Base-by-base conservation (phyloP, 53 echinoderm and acorn worm genomes). In the Luidia sarsii region DNA sequence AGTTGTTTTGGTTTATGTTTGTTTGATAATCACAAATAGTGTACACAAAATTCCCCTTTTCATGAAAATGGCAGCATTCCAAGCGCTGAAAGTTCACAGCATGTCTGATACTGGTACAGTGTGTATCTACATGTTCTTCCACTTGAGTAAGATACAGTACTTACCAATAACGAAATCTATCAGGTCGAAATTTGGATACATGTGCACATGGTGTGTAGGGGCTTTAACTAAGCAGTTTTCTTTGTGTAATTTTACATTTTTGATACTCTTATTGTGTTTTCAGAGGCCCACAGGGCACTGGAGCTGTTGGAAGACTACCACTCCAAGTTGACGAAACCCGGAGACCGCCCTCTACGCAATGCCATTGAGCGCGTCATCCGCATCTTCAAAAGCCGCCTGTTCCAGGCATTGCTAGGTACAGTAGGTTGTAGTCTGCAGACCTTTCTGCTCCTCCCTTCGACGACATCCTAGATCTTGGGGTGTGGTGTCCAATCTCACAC, bases 231-330 rank as follows among this genome's bases (percentile, higher is more conserved):
- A 7, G 14, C 46, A 45, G 14, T 9, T 45, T 45, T 45, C 14
- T 41, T 41, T 41, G 41, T 7, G 41, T 41, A 7, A 7, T 6
- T 41, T 11, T 41, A 41, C 11, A 41, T 41, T 41, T 41, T 41
- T 41, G 41, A 41, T 7, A 41, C 41, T 41, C 52, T 22, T 35
- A 6, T 52, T 81, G 21, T 30, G 69, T 60, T 65, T 28, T 27
- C 89, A 96, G 96, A 96, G 68, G 96, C 96, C 85, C 93, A 93
- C 51, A 75, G 96, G 90, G 96, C 96, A 1, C 53, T 96, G 80
- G 93, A 96, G 69, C 83, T 96, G 21, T 75, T 97, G 80, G 97
- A 97, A 65, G 97, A 97, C 57, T 97, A 97, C 52, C 97, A 97
- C 80, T 90, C 92, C 48, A 88, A 90, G 77, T 50, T 97, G 84